phyloP scores from a whole-genome alignment of 2,888 invertebrate genomes.

The Thysanoteuthis rhombus region DNA sequence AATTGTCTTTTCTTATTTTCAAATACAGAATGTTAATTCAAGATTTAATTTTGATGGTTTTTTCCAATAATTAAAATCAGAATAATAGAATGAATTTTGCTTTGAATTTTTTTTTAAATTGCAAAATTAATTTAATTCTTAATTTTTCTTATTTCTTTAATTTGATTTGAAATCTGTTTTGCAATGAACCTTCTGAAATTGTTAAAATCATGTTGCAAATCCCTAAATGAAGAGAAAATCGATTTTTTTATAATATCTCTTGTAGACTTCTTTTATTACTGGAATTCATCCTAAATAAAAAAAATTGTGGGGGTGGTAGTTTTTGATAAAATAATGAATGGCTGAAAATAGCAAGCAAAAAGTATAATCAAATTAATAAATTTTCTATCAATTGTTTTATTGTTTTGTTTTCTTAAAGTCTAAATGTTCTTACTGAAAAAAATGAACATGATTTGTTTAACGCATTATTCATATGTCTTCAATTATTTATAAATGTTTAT shows the following conservation, averaged over 20 bases:
- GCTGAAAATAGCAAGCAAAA: no score
- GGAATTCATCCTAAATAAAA: not conserved
- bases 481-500: no score
- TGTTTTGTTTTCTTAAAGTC: not conserved
- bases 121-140: not conserved
- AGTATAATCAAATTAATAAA: not conserved
- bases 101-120: not conserved
- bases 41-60: not conserved
- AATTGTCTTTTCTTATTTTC: not conserved
- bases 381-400: not conserved
- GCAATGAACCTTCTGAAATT: not conserved
- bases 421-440: no score
- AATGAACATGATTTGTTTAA: no score
- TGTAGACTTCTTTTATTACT: not conserved
- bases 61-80: not conserved
- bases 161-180: not conserved
- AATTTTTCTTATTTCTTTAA: not conserved
- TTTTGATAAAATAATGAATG: no score
- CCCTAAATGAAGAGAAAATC: not conserved
- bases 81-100: not conserved
- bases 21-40: not conserved
- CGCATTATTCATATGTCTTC: no score
- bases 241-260: not conserved
- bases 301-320: no score
- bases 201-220: not conserved